Base-by-base conservation (phyloP, 2,888 invertebrate species). In the Spodoptera exigua region DNA sequence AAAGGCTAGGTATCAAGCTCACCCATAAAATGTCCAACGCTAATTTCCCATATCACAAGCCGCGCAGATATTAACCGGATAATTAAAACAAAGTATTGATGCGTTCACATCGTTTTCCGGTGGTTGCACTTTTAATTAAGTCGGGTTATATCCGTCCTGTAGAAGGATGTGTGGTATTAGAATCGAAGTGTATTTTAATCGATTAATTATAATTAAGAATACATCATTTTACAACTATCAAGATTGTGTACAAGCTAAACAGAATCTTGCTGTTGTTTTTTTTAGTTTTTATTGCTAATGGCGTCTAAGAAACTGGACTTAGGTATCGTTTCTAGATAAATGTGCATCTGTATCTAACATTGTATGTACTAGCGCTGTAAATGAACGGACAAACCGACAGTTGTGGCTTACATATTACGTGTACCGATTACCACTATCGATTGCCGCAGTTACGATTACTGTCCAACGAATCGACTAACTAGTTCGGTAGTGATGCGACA, bases 81-180 rank as follows among this genome's bases (percentile, higher is more conserved):
- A 75, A 77, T 79, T 78, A 79, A 79, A 72, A 64, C 63, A 51
- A 63, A 68, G 59, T 75, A 73, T 71, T 64, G 69, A 78, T 79
- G 66, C 57, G 58, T 58, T 43, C 44, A 3, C 51, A 60, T 43
- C 53, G 51, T 52, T 69, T 41, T 43, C 43, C 69, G 65, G 71
- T 71, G 45, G 58, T 17, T 60, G 63, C 59, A 54, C 48, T 47
- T 51, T 69, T 71, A 69, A 74, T 69, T 59, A 49, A 48, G 47
- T 32, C 59, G 55, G 62, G 45, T 61, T 53, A 46, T 54, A 57
- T 48, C 37, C 37, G 37, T 56, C 52, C 49, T 9, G 27, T 18
- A 12, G 27, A 52, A 45, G 32, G 18, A 32, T 59, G 43, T 32
- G 32, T 3, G 11, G 14, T 39, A 16, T 16, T 16, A 39, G 47